Percentiles rank a stretch among this genome's conserved stretches.
These are phyloP conservation scores for Dermochelys coriacea DNA, from an alignment of 2,797 vertebrate genomes.

Conservation along the genomic window DNA sequence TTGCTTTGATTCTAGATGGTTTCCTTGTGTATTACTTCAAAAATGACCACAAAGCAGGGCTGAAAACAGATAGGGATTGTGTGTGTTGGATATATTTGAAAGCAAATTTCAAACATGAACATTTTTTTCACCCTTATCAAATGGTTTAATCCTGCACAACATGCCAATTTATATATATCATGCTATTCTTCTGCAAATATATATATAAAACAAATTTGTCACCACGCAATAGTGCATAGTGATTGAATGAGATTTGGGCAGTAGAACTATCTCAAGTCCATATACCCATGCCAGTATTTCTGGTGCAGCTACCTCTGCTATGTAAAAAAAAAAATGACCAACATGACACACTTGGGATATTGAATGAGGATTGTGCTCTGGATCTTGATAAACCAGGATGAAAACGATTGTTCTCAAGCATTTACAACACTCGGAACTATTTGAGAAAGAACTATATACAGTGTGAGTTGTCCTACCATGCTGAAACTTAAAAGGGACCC, in stretches of 20 bases:
- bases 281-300: not conserved
- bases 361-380: not conserved
- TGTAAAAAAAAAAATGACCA: not conserved
- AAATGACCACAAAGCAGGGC: no score
- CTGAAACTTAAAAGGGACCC: not conserved
- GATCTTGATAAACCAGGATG: not conserved
- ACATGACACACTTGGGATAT: not conserved
- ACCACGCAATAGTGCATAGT: no score
- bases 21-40: no score
- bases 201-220: no score
- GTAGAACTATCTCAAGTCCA: not conserved
- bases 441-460: not conserved
- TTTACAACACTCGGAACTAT: not conserved
- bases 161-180: no score
- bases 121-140: no score
- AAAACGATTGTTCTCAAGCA: not conserved
- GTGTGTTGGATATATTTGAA: no score
- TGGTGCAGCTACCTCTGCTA: not conserved
- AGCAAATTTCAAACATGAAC: no score
- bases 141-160: no score
- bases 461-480: not conserved
- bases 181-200: no score
- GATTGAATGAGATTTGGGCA: not conserved
- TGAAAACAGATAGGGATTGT: no score
- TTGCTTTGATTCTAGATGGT: no score